A percentile compares a stretch with the other conserved stretches of the same genome.
phyloP scores from a whole-genome alignment of 2,113 vertebrate species.

The Reinhardtius hippoglossoides region DNA sequence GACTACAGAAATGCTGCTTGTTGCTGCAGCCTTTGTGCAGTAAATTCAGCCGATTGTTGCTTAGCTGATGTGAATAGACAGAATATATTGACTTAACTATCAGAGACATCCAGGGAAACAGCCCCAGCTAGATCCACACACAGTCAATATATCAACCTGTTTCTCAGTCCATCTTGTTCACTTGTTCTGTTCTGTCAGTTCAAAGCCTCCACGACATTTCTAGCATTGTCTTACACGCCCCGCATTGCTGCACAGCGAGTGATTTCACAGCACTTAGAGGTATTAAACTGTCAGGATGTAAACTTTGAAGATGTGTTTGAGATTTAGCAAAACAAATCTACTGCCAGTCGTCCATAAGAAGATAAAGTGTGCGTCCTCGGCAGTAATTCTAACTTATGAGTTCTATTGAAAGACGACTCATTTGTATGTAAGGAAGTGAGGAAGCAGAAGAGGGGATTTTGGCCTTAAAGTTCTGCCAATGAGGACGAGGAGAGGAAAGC shows the following conservation, averaged over 20 bases:
- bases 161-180: conserved; percentile 11
- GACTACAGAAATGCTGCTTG: not conserved
- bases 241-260: conserved; percentile 44
- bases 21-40: not conserved
- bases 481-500: conserved; percentile 42
- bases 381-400: conserved; percentile 56
- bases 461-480: conserved; percentile 60
- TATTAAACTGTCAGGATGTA: conserved; percentile 57
- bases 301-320: conserved; percentile 64
- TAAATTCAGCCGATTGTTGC: not conserved
- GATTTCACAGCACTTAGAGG: conserved; percentile 52
- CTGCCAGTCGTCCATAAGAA: conserved; percentile 55
- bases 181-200: conserved; percentile 12
- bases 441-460: conserved; percentile 61
- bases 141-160: not conserved
- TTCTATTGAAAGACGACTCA: conserved; percentile 63
- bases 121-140: not conserved
- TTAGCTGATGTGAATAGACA: not conserved
- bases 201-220: conserved; percentile 43
- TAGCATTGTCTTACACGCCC: conserved; percentile 30
- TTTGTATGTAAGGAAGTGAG: conserved; percentile 72
- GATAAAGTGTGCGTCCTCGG: conserved; percentile 49
- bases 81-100: conserved; percentile 3
- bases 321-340: conserved; percentile 68
- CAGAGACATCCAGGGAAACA: conserved; percentile 13